A percentile compares a stretch with the other conserved stretches of the same genome.
phyloP scores from a whole-genome alignment of 1,140 invertebrate species.

The Whitmania pigra region DNA sequence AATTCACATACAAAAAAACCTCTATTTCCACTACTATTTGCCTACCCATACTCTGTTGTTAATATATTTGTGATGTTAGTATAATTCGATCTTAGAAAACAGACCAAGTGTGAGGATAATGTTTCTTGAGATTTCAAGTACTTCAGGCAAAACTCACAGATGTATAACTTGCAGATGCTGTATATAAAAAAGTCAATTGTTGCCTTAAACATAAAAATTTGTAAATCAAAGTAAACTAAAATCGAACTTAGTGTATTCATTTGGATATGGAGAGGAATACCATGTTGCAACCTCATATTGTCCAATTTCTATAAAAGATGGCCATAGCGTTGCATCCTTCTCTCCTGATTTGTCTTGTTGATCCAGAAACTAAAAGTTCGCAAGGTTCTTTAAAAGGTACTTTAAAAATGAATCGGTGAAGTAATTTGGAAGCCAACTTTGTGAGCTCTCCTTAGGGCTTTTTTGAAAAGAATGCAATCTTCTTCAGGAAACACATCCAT shows the following conservation, averaged over 20 bases:
- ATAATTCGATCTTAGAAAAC: constrained; percentile 19
- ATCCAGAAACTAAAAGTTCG: too few relatives aligned
- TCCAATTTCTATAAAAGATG: constrained; percentile 71
- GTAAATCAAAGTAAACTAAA: not conserved
- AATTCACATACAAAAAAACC: not conserved
- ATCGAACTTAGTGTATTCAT: constrained; percentile 75
- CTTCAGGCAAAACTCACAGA: constrained; percentile 94
- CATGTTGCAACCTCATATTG: constrained; percentile 96
- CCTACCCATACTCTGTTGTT: not conserved
- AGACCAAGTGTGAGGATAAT: constrained; percentile 70
- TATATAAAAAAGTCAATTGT: not conserved
- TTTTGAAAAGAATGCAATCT: too few relatives aligned
- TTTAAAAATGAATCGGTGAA: too few relatives aligned
- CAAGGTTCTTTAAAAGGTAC: too few relatives aligned
- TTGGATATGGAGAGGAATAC: constrained; percentile 96
- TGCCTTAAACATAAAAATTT: not conserved
- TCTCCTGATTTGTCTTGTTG: too few relatives aligned
- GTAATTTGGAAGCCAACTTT: too few relatives aligned
- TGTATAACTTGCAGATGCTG: constrained; percentile 78
- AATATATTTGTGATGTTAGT: not conserved
- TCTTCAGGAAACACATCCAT: too few relatives aligned
- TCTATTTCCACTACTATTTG: too few relatives aligned
- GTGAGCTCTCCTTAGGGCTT: too few relatives aligned
- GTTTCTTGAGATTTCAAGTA: constrained; percentile 90
- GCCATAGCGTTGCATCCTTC: not conserved